Base-by-base conservation (phyloP, 2,113 vertebrate genomes). In the Cryptotis parvus region DNA sequence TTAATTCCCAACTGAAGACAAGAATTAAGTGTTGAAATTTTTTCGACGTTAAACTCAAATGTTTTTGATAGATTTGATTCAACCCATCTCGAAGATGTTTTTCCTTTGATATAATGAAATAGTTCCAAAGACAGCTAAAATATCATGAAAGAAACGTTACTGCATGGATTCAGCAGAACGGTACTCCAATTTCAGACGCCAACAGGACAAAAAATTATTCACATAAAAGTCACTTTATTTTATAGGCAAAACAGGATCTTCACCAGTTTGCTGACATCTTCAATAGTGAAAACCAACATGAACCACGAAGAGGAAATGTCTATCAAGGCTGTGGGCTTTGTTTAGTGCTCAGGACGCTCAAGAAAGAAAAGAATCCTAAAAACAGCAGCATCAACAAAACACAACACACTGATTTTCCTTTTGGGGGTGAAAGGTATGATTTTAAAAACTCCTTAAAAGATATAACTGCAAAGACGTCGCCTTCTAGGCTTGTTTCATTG, bases 161-260 rank as follows among this genome's bases (percentile, higher is more conserved):
- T 85, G 45, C 4, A 3, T 82, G 55, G 88, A 58, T 94, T 91
- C 87, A 77, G 87, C 66, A 52, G 55, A 94, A 84, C 0, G 52
- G 63, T 63, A 41, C 18, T 29, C 85, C 94, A n/a, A 93, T 26
- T 91, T 74, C 87, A 69, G 80, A 92, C 37, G 0, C 2, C 5
- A 24, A 41, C 2, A 29, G n/a, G 87, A 84, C 3, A 39, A 88
- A 81, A 87, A 55, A 91, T 55, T 9, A 96, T 83, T 92, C 96
- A 81, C 92, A 81, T 82, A 89, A 97, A 97, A 96, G 88, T 95
- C 96, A 96, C 79, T 97, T 97, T 81, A 96, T 82, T 95, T 96
- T 94, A 95, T 93, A 93, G 89, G 87, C 77, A 94, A 97, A 97
- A 95, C 65, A 87, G 85, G 91, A 96, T 94, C 91, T 96, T 73